Conservation (phyloP, 2,113 vertebrate genomes). For the Pterophyllum scalare region DNA sequence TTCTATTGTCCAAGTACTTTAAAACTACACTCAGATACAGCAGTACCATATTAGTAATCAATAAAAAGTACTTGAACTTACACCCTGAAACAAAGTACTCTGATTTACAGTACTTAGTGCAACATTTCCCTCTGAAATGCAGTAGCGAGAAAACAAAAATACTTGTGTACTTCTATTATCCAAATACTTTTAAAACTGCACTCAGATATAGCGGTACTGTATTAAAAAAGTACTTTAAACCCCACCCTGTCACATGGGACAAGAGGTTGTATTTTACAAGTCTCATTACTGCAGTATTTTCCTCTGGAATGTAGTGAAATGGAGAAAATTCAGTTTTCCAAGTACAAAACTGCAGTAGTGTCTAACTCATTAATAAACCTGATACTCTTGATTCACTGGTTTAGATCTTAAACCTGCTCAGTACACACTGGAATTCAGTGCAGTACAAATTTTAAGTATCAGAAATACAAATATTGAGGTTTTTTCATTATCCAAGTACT, state of each 20-base stretch:
- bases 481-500: not conserved
- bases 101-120: not conserved
- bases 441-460: not conserved
- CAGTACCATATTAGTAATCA: not conserved
- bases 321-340: too few species aligned
- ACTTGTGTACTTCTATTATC: not conserved
- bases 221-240: not conserved
- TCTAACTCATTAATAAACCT: not conserved
- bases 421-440: not conserved
- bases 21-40: not conserved
- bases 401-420: not conserved
- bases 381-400: not conserved
- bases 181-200: not conserved
- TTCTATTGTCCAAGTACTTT: not conserved
- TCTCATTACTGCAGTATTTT: too few species aligned
- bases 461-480: too few species aligned
- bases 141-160: not conserved
- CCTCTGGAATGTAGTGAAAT: too few species aligned
- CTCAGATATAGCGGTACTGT: not conserved
- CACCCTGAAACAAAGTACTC: not conserved
- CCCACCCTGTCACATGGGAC: too few species aligned
- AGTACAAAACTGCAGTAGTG: too few species aligned
- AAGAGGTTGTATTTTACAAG: too few species aligned
- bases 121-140: too few species aligned
- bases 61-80: not conserved